Evolutionary conservation across 2,888 invertebrate species (phyloP), one percentile per base, ranked within the genome.

Genomic region (Thecocarcelia acutangulata): DNA sequence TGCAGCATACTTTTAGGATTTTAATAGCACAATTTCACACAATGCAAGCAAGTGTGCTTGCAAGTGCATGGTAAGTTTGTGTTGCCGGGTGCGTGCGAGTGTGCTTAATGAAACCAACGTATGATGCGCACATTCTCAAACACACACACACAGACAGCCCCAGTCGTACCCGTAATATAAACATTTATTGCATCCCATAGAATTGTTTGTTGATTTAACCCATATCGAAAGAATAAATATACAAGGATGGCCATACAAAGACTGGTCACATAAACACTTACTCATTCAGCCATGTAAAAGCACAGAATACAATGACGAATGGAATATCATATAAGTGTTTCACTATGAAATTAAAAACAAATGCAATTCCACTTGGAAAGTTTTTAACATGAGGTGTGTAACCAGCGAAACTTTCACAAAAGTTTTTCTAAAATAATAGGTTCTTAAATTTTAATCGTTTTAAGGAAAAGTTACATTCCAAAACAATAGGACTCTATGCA

Each of bases 121-220:
- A 8, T 33, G 33, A 33, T n/a, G 13, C 44, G 9, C 4, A 40
- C 5, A 56, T n/a, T 19, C 28, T 0, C 3, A 63, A 13, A 33
- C 48, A 69, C 11, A 37, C 2, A 19, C 52, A 54, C 1, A 48
- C 48, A 28, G 1, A 24, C n/a, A 15, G 12, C 3, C 19, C 13
- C 11, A 24, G 1, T 17, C 11, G 19, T 17, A 61, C 56, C 48
- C 42, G 73, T 77, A 74, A 74, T 77, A 73, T 64, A 69, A 81
- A 77, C 77, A 81, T 77, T 81, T 81, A 81, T 81, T 81, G 69
- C 81, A 77, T 81, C 73, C 70, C 66, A 74, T 81, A 76, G 73
- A 81, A 77, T 64, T 77, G 69, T 69, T 80, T 81, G 81, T 81
- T 81, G 81, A 73, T 69, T 81, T 69, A 81, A 77, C 81, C 81